Evolutionary conservation across 2,888 invertebrate genomes (phyloP).

Genomic region (Artemia sinica): DNA sequence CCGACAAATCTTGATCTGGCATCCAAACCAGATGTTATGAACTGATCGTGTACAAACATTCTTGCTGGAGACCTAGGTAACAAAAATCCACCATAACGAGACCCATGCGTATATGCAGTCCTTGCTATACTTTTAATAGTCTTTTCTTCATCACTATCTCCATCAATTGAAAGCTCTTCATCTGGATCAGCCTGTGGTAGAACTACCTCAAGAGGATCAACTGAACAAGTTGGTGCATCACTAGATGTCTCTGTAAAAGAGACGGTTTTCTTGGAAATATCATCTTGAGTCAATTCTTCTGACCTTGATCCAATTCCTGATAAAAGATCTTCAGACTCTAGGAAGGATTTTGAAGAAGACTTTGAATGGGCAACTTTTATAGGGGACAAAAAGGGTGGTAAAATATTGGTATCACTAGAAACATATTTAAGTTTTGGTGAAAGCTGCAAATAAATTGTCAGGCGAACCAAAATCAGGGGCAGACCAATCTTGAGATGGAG

Average conservation of each 20-base stretch:
- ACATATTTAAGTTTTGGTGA: neutral
- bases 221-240: neutral
- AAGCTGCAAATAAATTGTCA: neutral
- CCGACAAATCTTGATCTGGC: neutral
- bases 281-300: slow-evolving; percentile 14
- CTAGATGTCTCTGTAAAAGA: neutral
- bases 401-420: neutral
- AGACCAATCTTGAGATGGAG: slow-evolving; percentile 1
- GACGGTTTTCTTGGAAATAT: slow-evolving; percentile 15
- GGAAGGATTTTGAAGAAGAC: neutral
- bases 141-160: slow-evolving; percentile 17
- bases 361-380: neutral
- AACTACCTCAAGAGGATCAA: neutral
- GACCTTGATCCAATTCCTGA: slow-evolving; percentile 21
- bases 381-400: neutral
- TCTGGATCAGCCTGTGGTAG: neutral
- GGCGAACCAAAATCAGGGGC: slow-evolving; percentile 7
- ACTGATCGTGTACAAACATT: slow-evolving; percentile 20
- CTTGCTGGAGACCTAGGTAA: slow-evolving; percentile 21
- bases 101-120: neutral
- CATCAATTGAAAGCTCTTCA: slow-evolving; percentile 19
- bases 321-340: slow-evolving; percentile 17
- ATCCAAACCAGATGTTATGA: slow-evolving; percentile 19
- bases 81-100: slow-evolving; percentile 18
- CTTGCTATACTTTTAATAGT: neutral